Base-by-base conservation (phyloP, 2,888 invertebrate species). In the Rhorus exstirpatorius region DNA sequence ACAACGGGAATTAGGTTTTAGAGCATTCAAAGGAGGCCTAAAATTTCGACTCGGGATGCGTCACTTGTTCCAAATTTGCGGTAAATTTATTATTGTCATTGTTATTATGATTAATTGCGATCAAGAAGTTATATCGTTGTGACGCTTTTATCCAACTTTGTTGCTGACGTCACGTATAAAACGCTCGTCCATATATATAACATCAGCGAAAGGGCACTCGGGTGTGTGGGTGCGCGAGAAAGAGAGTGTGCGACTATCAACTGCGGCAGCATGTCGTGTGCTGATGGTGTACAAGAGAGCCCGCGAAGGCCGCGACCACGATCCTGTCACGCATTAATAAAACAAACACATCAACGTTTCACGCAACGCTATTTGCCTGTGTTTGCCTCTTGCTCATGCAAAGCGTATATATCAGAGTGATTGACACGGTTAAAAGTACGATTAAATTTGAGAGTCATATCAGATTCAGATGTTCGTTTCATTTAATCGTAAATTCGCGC, bases 291-390 rank as follows among this genome's bases (percentile, higher is more conserved):
- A 68, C 38, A 67, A 61, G 60, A 83, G 68, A 61, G 83, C 81
- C 44, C 85, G 86, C 86, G 90, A 92, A 92, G 91, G 91, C 89
- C 90, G 68, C 68, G 90, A 84, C 84, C 86, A 76, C 79, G 82
- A 79, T 79, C 75, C 65, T 79, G 75, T 65, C 79, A 81, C 88
- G 87, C 91, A 92, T 92, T 92, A 92, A 92, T 92, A 92, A 92
- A 92, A 92, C 92, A 92, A 92, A 92, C 92, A 92, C 88, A 76
- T 76, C 76, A 92, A 91, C 90, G 88, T 91, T 90, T 89, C 88
- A 90, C 90, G 89, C 90, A 85, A 84, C 80, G 53, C 78, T n/a
- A 14, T 44, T 35, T 61, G 44, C 38, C 38, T 14, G 44, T 63
- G 46, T 35, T 60, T 41, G 31, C 60, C 10, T 44, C 53, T 49